Conservation (phyloP, 2,888 invertebrate species). For the Folsomia manolachei region DNA sequence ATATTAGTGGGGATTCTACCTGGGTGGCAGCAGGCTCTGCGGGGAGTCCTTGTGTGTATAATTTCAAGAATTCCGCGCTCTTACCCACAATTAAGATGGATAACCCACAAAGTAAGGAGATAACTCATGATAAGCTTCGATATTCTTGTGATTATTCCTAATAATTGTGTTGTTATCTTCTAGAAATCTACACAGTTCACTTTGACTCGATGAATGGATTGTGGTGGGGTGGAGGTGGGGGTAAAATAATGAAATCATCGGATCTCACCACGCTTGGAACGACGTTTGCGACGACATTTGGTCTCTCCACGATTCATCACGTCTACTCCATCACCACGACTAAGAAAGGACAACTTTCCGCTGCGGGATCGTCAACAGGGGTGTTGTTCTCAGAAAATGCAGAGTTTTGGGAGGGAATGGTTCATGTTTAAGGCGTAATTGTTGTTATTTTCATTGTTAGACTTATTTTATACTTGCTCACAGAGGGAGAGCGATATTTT, state of each 20-base stretch:
- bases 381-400: slow-evolving; percentile 42
- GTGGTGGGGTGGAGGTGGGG: slow-evolving; percentile 46
- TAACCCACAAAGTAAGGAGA: slow-evolving; percentile 24
- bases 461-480: too few relatives aligned
- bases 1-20: slow-evolving; percentile 38
- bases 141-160: too few relatives aligned
- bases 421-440: slow-evolving; percentile 17
- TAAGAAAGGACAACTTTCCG: slow-evolving; percentile 28
- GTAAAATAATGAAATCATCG: slow-evolving; percentile 33
- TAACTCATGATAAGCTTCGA: too few relatives aligned
- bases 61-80: slow-evolving; percentile 31
- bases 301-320: slow-evolving; percentile 36
- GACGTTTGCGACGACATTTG: slow-evolving; percentile 30
- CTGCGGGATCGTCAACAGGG: slow-evolving; percentile 41
- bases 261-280: slow-evolving; percentile 26
- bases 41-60: slow-evolving; percentile 42
- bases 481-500: too few relatives aligned
- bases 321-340: slow-evolving; percentile 39
- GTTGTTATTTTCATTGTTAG: too few relatives aligned
- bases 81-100: slow-evolving; percentile 33
- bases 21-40: slow-evolving; percentile 42
- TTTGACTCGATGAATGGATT: slow-evolving; percentile 35
- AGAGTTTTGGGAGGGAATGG: slow-evolving; percentile 43
- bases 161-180: too few relatives aligned
- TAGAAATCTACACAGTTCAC: slow-evolving; percentile 37